A percentile compares a stretch with the other conserved stretches of the same genome.
Evolutionary conservation across 2,113 vertebrate species (phyloP).

Genomic region (Pogonocichla stellata): DNA sequence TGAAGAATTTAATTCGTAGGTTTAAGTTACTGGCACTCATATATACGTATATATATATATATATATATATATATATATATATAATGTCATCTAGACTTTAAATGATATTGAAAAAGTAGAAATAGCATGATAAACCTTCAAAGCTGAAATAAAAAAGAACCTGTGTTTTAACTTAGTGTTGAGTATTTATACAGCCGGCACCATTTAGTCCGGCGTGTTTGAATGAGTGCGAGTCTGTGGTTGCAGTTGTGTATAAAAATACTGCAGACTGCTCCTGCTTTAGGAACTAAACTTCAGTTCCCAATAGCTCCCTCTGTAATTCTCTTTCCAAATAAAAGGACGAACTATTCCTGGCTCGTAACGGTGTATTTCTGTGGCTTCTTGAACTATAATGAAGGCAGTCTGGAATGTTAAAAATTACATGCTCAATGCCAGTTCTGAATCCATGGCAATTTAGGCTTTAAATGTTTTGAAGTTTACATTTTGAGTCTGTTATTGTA

Average conservation of each 20-base stretch:
- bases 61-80: background rate
- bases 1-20: slow-evolving; percentile 61
- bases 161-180: slow-evolving; percentile 74
- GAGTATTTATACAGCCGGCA: slow-evolving; percentile 87
- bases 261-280: slow-evolving; percentile 68
- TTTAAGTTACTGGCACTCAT: background rate
- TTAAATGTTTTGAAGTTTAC: slow-evolving; percentile 48
- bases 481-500: slow-evolving; percentile 62
- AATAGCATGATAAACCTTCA: slow-evolving; percentile 76
- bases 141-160: slow-evolving; percentile 77
- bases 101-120: slow-evolving; percentile 71
- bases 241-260: slow-evolving; percentile 78
- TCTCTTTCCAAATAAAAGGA: slow-evolving; percentile 86
- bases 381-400: slow-evolving; percentile 74
- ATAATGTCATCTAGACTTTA: slow-evolving; percentile 49
- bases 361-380: slow-evolving; percentile 82
- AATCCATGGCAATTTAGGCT: slow-evolving; percentile 68
- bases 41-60: background rate
- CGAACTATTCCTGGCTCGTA: slow-evolving; percentile 81
- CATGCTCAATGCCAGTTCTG: slow-evolving; percentile 53
- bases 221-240: slow-evolving; percentile 73
- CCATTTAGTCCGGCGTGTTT: slow-evolving; percentile 75
- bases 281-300: slow-evolving; percentile 66
- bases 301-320: slow-evolving; percentile 77
- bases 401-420: slow-evolving; percentile 78